Evolutionary conservation across 2,113 vertebrate genomes (phyloP).

Genomic region (Caracal caracal): DNA sequence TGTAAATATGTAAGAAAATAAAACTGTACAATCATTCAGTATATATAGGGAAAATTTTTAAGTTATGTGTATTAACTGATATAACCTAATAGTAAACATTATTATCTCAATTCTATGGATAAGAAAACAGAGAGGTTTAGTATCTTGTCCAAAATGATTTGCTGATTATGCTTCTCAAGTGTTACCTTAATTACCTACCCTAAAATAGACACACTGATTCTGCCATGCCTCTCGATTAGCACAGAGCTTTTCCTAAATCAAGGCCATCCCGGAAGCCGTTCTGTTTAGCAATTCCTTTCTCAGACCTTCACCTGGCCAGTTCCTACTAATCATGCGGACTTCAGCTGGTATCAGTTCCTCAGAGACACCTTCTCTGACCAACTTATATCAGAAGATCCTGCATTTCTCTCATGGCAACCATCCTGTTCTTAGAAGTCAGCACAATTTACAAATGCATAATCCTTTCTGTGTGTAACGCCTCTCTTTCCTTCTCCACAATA

Average conservation of each 20-base stretch:
- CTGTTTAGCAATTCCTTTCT: not conserved
- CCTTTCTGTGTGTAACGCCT: not conserved
- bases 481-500: not conserved
- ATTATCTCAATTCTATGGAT: not conserved
- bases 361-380: not conserved
- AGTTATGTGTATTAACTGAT: not conserved
- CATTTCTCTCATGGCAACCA: not conserved
- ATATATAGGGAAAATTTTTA: not conserved
- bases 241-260: not conserved
- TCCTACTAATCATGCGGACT: not conserved
- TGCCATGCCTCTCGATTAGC: not conserved
- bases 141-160: not conserved
- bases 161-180: not conserved
- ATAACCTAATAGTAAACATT: not conserved
- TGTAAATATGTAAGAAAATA: not conserved
- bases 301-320: not conserved
- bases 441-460: not conserved
- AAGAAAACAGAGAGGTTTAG: not conserved
- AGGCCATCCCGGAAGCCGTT: not conserved
- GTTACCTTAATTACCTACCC: not conserved
- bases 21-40: not conserved
- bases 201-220: not conserved
- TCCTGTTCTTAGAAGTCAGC: not conserved
- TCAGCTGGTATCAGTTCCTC: not conserved
- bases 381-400: rapidly evolving